Percentiles rank a stretch among this genome's conserved stretches.
These are phyloP conservation scores for Philhelius pedissequus DNA, from an alignment of 2,888 invertebrate species.

Conservation along the genomic window DNA sequence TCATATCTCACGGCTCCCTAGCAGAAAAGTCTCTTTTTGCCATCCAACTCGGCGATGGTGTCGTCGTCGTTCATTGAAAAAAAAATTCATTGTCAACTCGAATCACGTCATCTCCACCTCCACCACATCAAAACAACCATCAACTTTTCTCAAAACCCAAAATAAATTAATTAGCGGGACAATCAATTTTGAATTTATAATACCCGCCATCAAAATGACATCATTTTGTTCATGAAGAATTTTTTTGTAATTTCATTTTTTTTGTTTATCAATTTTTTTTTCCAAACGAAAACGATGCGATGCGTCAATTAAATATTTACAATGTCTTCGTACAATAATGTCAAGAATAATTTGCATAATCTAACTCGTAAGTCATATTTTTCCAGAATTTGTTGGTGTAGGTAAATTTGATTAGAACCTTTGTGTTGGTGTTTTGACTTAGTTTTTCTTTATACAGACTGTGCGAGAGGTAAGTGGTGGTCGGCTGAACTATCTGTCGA, in stretches of 20 bases:
- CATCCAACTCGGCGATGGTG: too few species aligned
- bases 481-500: neutral
- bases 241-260: neutral
- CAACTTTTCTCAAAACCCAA: conserved; percentile 13
- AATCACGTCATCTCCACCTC: conserved; percentile 34
- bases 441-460: neutral
- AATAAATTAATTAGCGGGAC: conserved; percentile 5
- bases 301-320: neutral
- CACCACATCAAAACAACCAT: neutral
- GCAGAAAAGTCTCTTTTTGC: neutral
- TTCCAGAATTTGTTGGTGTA: neutral
- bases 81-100: conserved; percentile 24
- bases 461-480: neutral
- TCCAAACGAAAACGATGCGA: too few species aligned
- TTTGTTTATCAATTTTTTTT: conserved; percentile 6
- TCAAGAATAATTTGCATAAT: neutral
- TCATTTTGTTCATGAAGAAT: conserved; percentile 30
- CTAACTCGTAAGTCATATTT: neutral
- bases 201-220: conserved; percentile 34
- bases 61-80: neutral
- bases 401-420: neutral
- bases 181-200: conserved; percentile 46
- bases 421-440: neutral
- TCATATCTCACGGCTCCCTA: neutral
- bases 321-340: neutral